Evolutionary conservation across 2,888 invertebrate species (phyloP).

Genomic region (Drosophila anomalipes): DNA sequence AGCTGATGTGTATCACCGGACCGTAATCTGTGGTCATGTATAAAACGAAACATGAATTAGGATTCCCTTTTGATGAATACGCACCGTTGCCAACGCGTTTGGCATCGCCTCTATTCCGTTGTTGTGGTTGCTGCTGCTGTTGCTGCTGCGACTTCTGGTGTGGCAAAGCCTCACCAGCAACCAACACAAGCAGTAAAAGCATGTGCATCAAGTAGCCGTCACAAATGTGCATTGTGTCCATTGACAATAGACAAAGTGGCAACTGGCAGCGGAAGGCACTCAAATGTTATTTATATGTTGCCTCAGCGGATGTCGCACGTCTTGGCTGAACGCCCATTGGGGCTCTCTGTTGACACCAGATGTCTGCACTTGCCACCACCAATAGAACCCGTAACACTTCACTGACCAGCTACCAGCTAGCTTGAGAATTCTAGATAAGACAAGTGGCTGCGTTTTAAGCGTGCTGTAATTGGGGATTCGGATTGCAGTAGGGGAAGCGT

Average conservation of each 20-base stretch:
- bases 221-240: slow-evolving; percentile 42
- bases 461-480: neutral
- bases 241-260: neutral
- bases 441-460: neutral
- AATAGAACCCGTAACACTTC: neutral
- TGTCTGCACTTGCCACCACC: neutral
- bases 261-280: neutral
- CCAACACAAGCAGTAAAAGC: neutral
- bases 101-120: neutral
- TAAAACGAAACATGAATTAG: neutral
- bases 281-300: slow-evolving; percentile 49
- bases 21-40: slow-evolving; percentile 56
- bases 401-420: neutral
- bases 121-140: neutral
- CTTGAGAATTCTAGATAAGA: slow-evolving; percentile 23
- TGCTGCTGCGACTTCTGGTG: neutral
- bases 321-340: slow-evolving; percentile 71
- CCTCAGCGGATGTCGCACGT: slow-evolving; percentile 63
- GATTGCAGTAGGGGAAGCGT: neutral
- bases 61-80: slow-evolving; percentile 30
- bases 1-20: slow-evolving; percentile 70
- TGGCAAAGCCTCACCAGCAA: neutral
- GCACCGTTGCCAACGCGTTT: slow-evolving; percentile 53
- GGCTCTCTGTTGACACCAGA: slow-evolving; percentile 43
- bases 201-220: slow-evolving; percentile 29